Evolutionary conservation across 2,888 invertebrate species (phyloP).

Genomic region (Tholera decimalis): DNA sequence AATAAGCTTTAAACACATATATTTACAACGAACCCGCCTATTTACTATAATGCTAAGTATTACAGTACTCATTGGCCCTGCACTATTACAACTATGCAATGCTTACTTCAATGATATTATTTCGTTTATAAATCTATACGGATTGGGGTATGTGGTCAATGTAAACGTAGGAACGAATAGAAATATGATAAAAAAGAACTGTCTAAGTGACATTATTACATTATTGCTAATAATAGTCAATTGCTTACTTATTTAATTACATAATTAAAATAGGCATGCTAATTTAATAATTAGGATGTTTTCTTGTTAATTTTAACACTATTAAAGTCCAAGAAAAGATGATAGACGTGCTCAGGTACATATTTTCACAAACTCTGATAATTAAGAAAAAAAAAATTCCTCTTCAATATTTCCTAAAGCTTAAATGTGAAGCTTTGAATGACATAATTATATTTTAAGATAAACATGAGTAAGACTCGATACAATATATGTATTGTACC

Average conservation of each 20-base stretch:
- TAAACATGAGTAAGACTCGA: too few species aligned
- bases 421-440: too few species aligned
- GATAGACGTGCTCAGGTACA: constrained; percentile 42
- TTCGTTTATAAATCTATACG: constrained; percentile 57
- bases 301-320: constrained; percentile 12
- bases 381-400: too few species aligned
- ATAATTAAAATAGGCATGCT: constrained; percentile 23
- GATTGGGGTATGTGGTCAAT: constrained; percentile 45
- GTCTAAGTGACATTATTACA: not conserved
- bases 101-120: constrained; percentile 73
- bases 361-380: constrained; percentile 1
- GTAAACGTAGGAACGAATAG: not conserved
- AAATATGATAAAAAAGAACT: not conserved
- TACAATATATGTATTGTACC: too few species aligned
- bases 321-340: constrained; percentile 21
- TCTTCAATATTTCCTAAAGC: not conserved
- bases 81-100: constrained; percentile 73
- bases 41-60: constrained; percentile 66
- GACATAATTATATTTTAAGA: too few species aligned
- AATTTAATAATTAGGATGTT: constrained; percentile 26
- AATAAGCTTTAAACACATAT: constrained; percentile 68
- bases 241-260: constrained; percentile 18
- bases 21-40: constrained; percentile 70
- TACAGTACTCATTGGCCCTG: constrained; percentile 82
- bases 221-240: constrained; percentile 44